Base-by-base conservation (phyloP, 2,888 invertebrate species). In the Drosophila neoperkinsi region DNA sequence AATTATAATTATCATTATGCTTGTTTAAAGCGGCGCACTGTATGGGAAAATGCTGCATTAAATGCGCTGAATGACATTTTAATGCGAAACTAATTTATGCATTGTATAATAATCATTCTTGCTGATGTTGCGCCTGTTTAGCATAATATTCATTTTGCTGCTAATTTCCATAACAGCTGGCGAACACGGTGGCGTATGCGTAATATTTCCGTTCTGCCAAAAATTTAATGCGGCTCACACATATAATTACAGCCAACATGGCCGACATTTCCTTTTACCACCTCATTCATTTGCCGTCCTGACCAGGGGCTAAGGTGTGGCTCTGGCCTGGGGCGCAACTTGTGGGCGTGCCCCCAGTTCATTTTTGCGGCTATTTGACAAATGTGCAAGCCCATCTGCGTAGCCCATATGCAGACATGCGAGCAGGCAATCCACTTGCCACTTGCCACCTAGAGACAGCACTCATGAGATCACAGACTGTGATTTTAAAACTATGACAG, bases 151-250 rank as follows among this genome's bases (percentile, higher is more conserved):
- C 62, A 58, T 36, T 52, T 41, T 36, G 18, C 13, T 21, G 36
- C 51, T 66, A 58, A 72, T 85, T 74, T 81, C 52, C 72, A 76
- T 71, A 65, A 65, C 79, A 74, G 66, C 64, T 71, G 69, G 52
- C 58, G 57, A 28, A 53, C 41, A 36, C n/a, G 58, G 67, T 70
- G 78, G 77, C 77, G 77, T 63, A 79, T 79, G 55, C 60, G 69
- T 70, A 66, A 74, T 80, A 55, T 56, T 34, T 41, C 28, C 50
- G 38, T 33, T 25, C n/a, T 34, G 63, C 28, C 18, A 50, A 50
- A 53, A 46, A 49, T 46, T 9, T 52, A 71, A 75, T 70, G 64
- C 64, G n/a, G 33, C 41, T 46, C 43, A 63, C 34, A 36, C 66
- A 55, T 56, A 66, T 76, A 71, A 76, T 76, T 76, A 76, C 55